Percentiles rank a stretch among this genome's conserved stretches.
These are phyloP conservation scores for Reinhardtius hippoglossoides DNA, from an alignment of 2,113 vertebrate genomes.

Conservation along the genomic window DNA sequence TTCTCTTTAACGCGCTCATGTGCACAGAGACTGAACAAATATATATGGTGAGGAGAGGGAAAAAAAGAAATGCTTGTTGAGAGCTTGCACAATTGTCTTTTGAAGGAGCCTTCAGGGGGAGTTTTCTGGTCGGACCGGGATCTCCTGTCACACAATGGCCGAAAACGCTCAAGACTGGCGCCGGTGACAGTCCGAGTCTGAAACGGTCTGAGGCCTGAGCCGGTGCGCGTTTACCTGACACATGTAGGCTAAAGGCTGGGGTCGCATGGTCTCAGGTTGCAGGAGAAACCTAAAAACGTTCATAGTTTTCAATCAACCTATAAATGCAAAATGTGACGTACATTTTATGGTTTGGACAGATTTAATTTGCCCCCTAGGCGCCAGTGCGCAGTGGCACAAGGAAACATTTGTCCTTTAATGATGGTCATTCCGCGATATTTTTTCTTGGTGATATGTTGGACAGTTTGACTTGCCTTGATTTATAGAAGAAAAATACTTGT, in stretches of 20 bases:
- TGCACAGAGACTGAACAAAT: slow-evolving; percentile 24
- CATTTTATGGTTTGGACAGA: background rate
- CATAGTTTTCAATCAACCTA: background rate
- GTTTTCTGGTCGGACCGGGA: slow-evolving; percentile 69
- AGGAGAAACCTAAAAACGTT: background rate
- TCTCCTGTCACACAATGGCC: slow-evolving; percentile 62
- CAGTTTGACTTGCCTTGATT: background rate
- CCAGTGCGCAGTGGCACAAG: background rate
- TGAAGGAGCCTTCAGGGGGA: slow-evolving; percentile 58
- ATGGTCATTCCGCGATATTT: too few species aligned
- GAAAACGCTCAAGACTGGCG: slow-evolving; percentile 62
- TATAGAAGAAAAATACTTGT: background rate
- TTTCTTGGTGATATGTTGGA: background rate
- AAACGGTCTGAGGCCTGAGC: slow-evolving; percentile 23
- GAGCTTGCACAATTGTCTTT: slow-evolving; percentile 42
- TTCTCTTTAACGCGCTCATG: background rate
- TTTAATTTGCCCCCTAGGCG: background rate
- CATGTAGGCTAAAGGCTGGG: background rate
- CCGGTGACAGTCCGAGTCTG: slow-evolving; percentile 45
- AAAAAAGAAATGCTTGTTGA: slow-evolving; percentile 39
- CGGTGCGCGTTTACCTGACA: slow-evolving; percentile 15
- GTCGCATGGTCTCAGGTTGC: background rate
- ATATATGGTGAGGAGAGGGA: slow-evolving; percentile 1
- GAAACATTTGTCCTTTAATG: too few species aligned
- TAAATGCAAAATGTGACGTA: background rate